Conservation (phyloP, 2,888 invertebrate species). For the Tipula vernalis region DNA sequence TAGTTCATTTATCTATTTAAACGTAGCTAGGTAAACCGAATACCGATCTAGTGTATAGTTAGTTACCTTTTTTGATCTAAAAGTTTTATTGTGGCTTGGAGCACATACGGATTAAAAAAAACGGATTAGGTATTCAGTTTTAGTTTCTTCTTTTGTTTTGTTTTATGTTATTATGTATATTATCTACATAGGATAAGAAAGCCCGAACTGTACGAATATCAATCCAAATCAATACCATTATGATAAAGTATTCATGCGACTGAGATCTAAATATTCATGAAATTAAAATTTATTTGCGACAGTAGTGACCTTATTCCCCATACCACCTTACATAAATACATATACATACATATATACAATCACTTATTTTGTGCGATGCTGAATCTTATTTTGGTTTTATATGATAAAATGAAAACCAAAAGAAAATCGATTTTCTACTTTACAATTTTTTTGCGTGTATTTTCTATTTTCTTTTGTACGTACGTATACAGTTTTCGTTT, state of each 20-base stretch:
- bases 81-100: background rate
- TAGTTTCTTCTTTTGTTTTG: background rate
- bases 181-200: background rate
- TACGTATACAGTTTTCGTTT: background rate
- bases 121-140: background rate
- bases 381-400: background rate
- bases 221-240: background rate
- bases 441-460: background rate
- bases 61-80: background rate
- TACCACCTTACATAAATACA: background rate
- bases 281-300: background rate
- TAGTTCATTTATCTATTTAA: background rate
- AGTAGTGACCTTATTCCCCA: background rate
- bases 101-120: background rate
- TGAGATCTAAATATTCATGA: background rate
- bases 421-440: background rate
- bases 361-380: background rate
- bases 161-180: too few species aligned
- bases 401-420: background rate
- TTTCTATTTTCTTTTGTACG: background rate
- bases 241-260: background rate
- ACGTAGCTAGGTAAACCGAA: background rate
- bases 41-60: background rate
- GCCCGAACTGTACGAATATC: background rate
- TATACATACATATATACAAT: background rate